Evolutionary conservation across 2,113 vertebrate genomes (phyloP).

Genomic region (Pelecanus crispus): DNA sequence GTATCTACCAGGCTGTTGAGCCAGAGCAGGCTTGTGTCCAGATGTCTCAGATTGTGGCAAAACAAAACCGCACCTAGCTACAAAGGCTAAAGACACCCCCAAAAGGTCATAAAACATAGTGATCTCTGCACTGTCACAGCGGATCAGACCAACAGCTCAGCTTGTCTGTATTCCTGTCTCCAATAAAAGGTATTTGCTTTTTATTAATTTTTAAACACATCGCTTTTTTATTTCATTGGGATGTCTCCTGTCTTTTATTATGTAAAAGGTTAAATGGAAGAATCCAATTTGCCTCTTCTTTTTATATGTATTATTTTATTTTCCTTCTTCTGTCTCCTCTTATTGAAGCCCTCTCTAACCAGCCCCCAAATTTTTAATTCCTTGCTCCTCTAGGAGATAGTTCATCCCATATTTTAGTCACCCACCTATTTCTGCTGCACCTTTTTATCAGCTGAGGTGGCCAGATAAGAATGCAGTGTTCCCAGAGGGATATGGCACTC

Average conservation of each 20-base stretch:
- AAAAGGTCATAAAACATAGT: not conserved
- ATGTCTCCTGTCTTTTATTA: slow-evolving; percentile 54
- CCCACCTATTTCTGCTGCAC: not conserved
- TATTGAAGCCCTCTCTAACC: not conserved
- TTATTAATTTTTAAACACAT: slow-evolving; percentile 23
- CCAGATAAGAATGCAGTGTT: not conserved
- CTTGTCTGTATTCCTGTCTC: slow-evolving; percentile 3
- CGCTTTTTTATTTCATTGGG: slow-evolving; percentile 35
- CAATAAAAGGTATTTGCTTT: slow-evolving; percentile 31
- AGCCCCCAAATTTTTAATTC: not conserved
- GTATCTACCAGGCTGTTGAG: not conserved
- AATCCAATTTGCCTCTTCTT: slow-evolving; percentile 39
- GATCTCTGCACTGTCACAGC: not conserved
- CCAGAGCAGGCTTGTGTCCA: not conserved
- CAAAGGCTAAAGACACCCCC: not conserved
- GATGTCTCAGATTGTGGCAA: not conserved
- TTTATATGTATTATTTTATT: slow-evolving; percentile 15
- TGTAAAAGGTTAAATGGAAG: slow-evolving; percentile 41
- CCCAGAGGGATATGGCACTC: not conserved
- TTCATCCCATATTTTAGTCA: not conserved
- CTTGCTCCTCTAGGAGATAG: not conserved
- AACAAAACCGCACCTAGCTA: not conserved
- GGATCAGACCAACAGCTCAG: not conserved
- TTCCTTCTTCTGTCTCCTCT: slow-evolving; percentile 26
- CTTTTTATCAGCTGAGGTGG: not conserved